Conservation (phyloP, 1,140 invertebrate species). For the Orius insidiosus region DNA sequence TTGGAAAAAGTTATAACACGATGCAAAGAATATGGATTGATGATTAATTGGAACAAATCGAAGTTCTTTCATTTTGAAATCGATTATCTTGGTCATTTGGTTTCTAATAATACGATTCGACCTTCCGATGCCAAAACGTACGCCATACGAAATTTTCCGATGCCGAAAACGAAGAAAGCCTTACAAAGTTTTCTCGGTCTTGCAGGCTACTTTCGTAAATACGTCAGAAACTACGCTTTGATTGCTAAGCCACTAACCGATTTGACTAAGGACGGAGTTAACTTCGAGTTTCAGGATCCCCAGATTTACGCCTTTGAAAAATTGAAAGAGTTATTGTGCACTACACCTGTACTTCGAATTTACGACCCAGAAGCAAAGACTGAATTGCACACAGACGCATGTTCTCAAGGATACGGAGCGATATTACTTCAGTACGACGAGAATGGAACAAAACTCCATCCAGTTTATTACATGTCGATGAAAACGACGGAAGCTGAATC, state of each 20-base stretch:
- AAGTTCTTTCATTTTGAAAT: conserved; percentile 21
- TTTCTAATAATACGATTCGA: conserved; percentile 19
- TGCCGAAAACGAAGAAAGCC: conserved; percentile 16
- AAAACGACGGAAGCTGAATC: not conserved
- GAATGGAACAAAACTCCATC: not conserved
- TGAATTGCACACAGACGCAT: conserved; percentile 24
- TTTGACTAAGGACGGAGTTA: not conserved
- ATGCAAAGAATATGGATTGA: conserved; percentile 23
- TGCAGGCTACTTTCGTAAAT: conserved; percentile 24
- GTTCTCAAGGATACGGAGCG: conserved; percentile 21
- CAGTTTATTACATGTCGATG: not conserved
- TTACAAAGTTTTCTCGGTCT: conserved; percentile 25
- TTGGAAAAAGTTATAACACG: conserved; percentile 12
- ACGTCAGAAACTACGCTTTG: conserved; percentile 24
- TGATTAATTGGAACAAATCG: conserved; percentile 26
- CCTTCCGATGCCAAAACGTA: not conserved
- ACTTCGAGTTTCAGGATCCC: conserved; percentile 8
- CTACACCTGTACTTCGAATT: conserved; percentile 22
- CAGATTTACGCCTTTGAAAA: conserved; percentile 20
- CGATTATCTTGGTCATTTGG: conserved; percentile 24
- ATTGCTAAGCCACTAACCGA: conserved; percentile 23
- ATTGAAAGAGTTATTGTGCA: conserved; percentile 18
- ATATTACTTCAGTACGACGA: conserved; percentile 21
- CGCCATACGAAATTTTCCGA: conserved; percentile 6
- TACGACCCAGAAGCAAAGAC: conserved; percentile 20